Conservation (phyloP, 2,888 invertebrate species). For the Heliconius cydno region DNA sequence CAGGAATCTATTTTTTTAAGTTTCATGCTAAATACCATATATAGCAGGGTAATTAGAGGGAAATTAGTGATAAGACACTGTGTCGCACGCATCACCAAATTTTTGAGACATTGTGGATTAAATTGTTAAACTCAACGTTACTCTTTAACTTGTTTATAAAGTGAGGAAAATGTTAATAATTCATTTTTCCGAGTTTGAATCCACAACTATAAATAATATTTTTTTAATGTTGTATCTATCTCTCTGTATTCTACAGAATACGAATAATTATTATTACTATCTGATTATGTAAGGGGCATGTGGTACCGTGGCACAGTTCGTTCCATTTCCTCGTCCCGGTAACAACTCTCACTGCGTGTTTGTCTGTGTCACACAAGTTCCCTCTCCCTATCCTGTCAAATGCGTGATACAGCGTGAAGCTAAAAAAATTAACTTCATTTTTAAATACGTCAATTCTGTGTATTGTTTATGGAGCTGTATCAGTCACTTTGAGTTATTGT, state of each 20-base stretch:
- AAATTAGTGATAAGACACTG: background rate
- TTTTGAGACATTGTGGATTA: background rate
- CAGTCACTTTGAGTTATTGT: constrained; percentile 9
- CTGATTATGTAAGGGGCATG: too few relatives aligned
- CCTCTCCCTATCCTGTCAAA: background rate
- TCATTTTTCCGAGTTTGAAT: too few relatives aligned
- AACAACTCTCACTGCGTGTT: too few relatives aligned
- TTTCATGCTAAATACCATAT: background rate
- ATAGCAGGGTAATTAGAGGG: background rate
- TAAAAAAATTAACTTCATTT: background rate
- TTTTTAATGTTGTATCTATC: too few relatives aligned
- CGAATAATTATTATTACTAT: too few relatives aligned
- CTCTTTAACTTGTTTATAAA: too few relatives aligned
- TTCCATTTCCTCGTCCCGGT: too few relatives aligned
- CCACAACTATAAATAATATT: too few relatives aligned
- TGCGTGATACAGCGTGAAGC: background rate
- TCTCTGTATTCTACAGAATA: too few relatives aligned
- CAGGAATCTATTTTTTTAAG: background rate
- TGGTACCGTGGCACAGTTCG: too few relatives aligned
- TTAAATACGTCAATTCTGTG: background rate
- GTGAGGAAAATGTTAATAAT: too few relatives aligned
- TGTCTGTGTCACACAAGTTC: background rate
- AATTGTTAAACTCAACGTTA: background rate
- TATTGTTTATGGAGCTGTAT: background rate
- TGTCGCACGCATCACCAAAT: fast-evolving